Percentiles rank a stretch among this genome's conserved stretches.
These are phyloP conservation scores for Oceanodroma tethys DNA, from an alignment of 2,113 vertebrate genomes.

Conservation along the genomic window DNA sequence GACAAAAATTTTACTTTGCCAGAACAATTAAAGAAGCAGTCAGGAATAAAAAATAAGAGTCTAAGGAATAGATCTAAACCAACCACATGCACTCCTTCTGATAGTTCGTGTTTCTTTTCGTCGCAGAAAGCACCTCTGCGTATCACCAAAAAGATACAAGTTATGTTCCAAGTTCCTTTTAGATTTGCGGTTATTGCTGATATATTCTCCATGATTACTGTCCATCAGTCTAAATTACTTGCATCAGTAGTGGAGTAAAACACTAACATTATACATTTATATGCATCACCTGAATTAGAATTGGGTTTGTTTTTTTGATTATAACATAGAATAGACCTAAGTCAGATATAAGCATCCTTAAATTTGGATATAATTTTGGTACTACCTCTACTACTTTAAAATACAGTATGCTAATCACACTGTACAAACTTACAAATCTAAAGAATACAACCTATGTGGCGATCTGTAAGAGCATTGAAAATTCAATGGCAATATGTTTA, in stretches of 20 bases:
- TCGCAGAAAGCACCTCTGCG: rapidly evolving
- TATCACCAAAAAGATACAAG: background rate
- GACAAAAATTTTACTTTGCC: background rate
- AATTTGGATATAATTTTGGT: background rate
- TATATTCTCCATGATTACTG: background rate
- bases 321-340: background rate
- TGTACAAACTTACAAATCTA: background rate
- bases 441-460: background rate
- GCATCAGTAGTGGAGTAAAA: background rate
- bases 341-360: background rate
- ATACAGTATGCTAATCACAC: background rate
- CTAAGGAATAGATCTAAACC: background rate
- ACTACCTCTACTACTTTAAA: background rate
- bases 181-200: background rate
- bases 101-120: background rate
- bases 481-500: background rate
- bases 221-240: background rate
- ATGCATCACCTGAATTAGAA: background rate
- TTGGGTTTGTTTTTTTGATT: background rate
- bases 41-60: background rate
- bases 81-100: background rate
- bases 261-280: background rate
- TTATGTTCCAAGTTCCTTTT: background rate
- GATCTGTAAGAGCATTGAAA: background rate
- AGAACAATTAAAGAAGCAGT: background rate